Conservation (phyloP, 2,797 vertebrate genomes). For the Merluccius polli region DNA sequence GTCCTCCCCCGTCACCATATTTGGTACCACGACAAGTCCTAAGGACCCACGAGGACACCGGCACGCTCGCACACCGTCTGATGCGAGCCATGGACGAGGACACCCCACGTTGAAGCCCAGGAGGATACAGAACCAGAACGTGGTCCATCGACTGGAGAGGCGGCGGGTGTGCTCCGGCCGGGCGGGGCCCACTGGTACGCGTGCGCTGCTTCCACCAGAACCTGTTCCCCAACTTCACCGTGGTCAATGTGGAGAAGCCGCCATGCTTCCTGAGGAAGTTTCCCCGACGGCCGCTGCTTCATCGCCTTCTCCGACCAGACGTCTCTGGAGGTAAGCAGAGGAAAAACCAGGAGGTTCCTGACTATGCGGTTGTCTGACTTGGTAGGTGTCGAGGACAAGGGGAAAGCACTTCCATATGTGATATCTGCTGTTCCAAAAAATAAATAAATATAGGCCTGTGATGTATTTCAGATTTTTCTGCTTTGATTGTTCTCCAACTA, state of each 20-base stretch:
- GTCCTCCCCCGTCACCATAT: background rate
- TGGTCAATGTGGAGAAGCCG: slow-evolving; percentile 97
- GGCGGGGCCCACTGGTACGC: slow-evolving; percentile 95
- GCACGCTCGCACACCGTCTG: background rate
- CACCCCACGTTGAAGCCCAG: slow-evolving; percentile 85
- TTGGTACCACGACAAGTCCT: background rate
- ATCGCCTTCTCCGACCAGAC: slow-evolving; percentile 99
- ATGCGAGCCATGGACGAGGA: slow-evolving; percentile 79
- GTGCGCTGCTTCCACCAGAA: slow-evolving; percentile 98
- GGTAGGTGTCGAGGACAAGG: too few relatives aligned
- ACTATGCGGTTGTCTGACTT: too few relatives aligned
- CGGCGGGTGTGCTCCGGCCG: slow-evolving; percentile 87
- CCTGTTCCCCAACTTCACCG: slow-evolving; percentile 96
- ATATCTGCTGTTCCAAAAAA: too few relatives aligned
- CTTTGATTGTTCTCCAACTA: too few relatives aligned
- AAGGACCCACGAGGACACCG: background rate
- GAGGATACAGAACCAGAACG: slow-evolving; percentile 96
- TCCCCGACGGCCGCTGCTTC: slow-evolving; percentile 97
- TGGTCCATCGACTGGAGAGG: slow-evolving; percentile 89
- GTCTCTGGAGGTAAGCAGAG: slow-evolving; percentile 78
- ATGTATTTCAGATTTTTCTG: too few relatives aligned
- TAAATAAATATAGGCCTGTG: too few relatives aligned
- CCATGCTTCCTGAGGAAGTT: slow-evolving; percentile 98
- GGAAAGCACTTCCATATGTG: too few relatives aligned
- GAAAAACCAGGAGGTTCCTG: background rate